These are phyloP conservation scores for Eupithecia tripunctaria DNA, from an alignment of 2,888 invertebrate genomes.

Conservation along the genomic window DNA sequence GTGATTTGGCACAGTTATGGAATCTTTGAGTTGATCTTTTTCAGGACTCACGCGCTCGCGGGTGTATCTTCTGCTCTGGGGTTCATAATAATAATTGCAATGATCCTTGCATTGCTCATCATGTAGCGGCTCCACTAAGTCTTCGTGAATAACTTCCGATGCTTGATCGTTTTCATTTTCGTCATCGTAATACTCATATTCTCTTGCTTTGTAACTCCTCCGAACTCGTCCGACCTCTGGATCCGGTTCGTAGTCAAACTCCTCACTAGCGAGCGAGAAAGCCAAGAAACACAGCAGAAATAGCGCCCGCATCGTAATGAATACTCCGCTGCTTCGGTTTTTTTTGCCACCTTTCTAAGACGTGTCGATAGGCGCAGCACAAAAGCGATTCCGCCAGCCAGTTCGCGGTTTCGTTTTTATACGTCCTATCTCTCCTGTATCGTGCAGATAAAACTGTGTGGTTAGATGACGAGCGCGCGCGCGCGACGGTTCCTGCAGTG, in stretches of 20 bases:
- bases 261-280: conserved; percentile 56
- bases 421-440: conserved; percentile 43
- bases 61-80: conserved; percentile 2
- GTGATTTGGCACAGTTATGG: not conserved
- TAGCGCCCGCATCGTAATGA: conserved; percentile 63
- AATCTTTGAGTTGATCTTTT: not conserved
- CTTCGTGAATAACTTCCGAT: conserved; percentile 13
- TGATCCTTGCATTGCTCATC: not conserved
- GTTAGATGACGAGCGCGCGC: conserved; percentile 61
- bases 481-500: conserved; percentile 53
- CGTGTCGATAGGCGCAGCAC: conserved; percentile 61
- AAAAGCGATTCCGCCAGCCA: conserved; percentile 40
- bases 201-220: conserved; percentile 4
- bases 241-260: conserved; percentile 23
- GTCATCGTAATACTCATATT: conserved; percentile 46
- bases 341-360: conserved; percentile 68
- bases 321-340: conserved; percentile 67
- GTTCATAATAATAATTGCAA: conserved; percentile 6
- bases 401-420: conserved; percentile 54
- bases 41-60: conserved; percentile 1
- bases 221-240: conserved; percentile 4
- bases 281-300: conserved; percentile 59
- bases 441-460: conserved; percentile 57
- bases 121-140: not conserved
- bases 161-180: conserved; percentile 56